phyloP scores from a whole-genome alignment of 2,888 invertebrate genomes.

The Callosobruchus maculatus region DNA sequence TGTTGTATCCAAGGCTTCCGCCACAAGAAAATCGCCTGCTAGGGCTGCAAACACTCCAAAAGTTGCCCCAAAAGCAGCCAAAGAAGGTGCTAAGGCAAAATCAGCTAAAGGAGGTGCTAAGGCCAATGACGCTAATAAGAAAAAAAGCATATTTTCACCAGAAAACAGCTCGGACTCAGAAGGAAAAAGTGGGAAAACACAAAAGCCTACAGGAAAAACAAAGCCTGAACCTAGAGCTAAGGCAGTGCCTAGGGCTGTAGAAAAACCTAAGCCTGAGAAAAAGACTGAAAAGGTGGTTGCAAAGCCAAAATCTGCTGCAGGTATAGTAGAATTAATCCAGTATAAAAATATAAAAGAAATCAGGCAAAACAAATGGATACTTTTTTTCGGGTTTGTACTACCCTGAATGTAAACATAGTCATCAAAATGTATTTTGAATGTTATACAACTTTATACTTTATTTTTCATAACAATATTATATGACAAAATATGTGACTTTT shows the following conservation, averaged over 20 bases:
- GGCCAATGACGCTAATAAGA: conserved; percentile 50
- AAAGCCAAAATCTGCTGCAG: conserved; percentile 55
- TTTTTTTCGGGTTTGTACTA: too few relatives aligned
- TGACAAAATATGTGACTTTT: too few relatives aligned
- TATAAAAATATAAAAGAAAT: too few relatives aligned
- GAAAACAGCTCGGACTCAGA: conserved; percentile 72
- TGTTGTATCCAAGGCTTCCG: conserved; percentile 12
- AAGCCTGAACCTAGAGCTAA: conserved; percentile 49
- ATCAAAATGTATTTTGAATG: too few relatives aligned
- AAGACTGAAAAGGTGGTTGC: conserved; percentile 46
- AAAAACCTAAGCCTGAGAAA: conserved; percentile 36
- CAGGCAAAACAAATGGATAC: too few relatives aligned
- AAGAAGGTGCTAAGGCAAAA: conserved; percentile 23
- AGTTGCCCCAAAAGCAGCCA: conserved; percentile 12
- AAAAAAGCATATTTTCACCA: conserved; percentile 79
- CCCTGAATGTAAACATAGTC: too few relatives aligned
- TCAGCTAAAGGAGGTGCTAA: conserved; percentile 15
- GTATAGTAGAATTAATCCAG: not conserved
- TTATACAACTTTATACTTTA: too few relatives aligned
- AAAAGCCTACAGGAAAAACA: conserved; percentile 41
- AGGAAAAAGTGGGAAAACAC: conserved; percentile 16
- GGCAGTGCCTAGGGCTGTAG: conserved; percentile 41
- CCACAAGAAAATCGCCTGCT: conserved; percentile 9
- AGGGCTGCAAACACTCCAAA: conserved; percentile 14
- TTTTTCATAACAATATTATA: too few relatives aligned